A percentile compares a stretch with the other conserved stretches of the same genome.
Conservation (phyloP, 2,113 vertebrate species). For the Reinhardtius hippoglossoides region DNA sequence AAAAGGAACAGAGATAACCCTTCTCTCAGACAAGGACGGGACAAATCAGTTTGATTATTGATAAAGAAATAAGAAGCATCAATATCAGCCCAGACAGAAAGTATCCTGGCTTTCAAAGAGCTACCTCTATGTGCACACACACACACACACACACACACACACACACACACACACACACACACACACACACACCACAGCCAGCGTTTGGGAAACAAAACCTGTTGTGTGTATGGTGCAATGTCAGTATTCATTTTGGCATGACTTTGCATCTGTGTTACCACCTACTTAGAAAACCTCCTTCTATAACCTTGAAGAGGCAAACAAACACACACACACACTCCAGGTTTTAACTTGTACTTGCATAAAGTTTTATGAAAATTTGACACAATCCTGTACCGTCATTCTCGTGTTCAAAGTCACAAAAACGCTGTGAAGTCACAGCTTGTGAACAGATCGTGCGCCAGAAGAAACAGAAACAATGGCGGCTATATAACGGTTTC, state of each 20-base stretch:
- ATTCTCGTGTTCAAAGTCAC: slow-evolving; percentile 6
- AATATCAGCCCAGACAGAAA: neutral
- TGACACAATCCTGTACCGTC: neutral
- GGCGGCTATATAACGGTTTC: neutral
- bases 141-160: neutral
- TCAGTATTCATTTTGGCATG: slow-evolving; percentile 6
- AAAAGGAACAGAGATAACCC: slow-evolving; percentile 1
- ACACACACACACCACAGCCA: neutral
- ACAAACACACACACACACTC: neutral
- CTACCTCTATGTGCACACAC: neutral
- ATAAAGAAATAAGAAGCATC: slow-evolving; percentile 11
- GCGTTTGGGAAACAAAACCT: neutral
- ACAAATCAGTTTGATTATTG: slow-evolving; percentile 13
- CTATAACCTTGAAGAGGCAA: neutral
- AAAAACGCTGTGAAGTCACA: too few relatives aligned
- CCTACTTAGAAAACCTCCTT: neutral
- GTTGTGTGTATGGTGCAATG: neutral
- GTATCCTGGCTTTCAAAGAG: neutral
- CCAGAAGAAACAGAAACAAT: neutral
- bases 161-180: neutral
- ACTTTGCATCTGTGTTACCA: neutral
- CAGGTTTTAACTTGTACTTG: neutral
- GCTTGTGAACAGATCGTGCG: too few relatives aligned
- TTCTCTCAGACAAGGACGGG: slow-evolving; percentile 11
- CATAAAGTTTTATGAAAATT: neutral